A percentile compares a stretch with the other conserved stretches of the same genome.
These are phyloP conservation scores for Teleogryllus oceanicus DNA, from an alignment of 2,888 invertebrate genomes.

Conservation along the genomic window DNA sequence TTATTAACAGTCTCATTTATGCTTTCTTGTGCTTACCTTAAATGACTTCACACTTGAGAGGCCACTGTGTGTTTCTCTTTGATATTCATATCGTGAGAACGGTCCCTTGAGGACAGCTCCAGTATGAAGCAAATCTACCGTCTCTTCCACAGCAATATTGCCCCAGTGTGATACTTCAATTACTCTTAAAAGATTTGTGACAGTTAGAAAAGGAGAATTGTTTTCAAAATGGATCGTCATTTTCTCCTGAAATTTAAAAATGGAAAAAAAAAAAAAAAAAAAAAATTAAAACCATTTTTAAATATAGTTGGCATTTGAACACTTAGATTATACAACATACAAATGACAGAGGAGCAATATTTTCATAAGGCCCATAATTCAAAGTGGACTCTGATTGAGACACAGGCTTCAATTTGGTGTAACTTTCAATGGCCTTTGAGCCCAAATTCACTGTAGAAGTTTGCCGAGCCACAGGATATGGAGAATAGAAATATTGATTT, in stretches of 20 bases:
- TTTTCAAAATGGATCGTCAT: constrained; percentile 90
- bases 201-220: constrained; percentile 93
- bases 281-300: not conserved
- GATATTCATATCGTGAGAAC: constrained; percentile 96
- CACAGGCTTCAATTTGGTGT: constrained; percentile 77
- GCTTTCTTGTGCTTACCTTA: constrained; percentile 55
- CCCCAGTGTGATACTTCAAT: constrained; percentile 99
- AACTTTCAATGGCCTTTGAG: constrained; percentile 76
- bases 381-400: constrained; percentile 75
- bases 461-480: constrained; percentile 76
- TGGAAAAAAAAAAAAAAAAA: not conserved
- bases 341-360: constrained; percentile 57
- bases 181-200: constrained; percentile 75
- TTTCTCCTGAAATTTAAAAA: constrained; percentile 51
- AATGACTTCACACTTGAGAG: constrained; percentile 89
- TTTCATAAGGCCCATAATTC: constrained; percentile 84
- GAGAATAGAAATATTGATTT: constrained; percentile 77
- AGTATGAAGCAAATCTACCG: constrained; percentile 84
- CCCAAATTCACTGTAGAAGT: constrained; percentile 75
- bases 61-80: constrained; percentile 83
- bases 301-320: too few species aligned
- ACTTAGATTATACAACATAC: constrained; percentile 40
- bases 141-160: constrained; percentile 95
- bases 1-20: not conserved
- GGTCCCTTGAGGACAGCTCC: constrained; percentile 91